phyloP scores from a whole-genome alignment of 1,140 invertebrate genomes.

The Cataglyphis hispanica region DNA sequence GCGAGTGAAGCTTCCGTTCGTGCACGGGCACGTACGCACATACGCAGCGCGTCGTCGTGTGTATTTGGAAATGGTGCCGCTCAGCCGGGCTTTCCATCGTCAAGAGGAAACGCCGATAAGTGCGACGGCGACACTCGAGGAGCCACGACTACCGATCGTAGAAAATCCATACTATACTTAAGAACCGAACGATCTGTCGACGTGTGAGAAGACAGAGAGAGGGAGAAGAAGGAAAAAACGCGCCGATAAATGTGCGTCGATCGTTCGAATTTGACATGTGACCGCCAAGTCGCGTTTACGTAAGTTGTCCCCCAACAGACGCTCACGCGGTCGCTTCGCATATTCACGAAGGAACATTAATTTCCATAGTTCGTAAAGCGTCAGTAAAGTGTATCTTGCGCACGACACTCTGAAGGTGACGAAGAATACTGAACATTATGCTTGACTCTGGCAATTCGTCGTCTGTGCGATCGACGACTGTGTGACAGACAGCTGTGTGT shows the following conservation, averaged over 20 bases:
- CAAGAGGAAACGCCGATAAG: slow-evolving; percentile 24
- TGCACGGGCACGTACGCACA: no score
- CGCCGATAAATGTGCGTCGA: slow-evolving; percentile 13
- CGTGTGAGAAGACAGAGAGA: not conserved
- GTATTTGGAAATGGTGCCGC: slow-evolving; percentile 2
- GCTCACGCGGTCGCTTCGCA: not conserved
- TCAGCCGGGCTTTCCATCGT: not conserved
- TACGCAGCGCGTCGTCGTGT: not conserved
- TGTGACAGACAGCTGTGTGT: slow-evolving; percentile 43
- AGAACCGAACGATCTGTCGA: not conserved
- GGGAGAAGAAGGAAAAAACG: not conserved
- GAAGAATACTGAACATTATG: not conserved
- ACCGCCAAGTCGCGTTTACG: slow-evolving; percentile 49
- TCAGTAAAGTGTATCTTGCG: not conserved
- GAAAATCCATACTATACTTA: not conserved
- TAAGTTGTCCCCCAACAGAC: slow-evolving; percentile 28
- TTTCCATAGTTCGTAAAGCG: not conserved
- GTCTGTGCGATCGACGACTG: not conserved
- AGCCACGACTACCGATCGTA: not conserved
- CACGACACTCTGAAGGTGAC: not conserved
- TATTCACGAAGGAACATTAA: not conserved
- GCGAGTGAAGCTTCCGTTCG: not conserved
- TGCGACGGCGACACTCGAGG: slow-evolving; percentile 8
- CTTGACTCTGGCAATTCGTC: not conserved
- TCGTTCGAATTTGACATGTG: slow-evolving; percentile 60